Conservation (phyloP, 2,888 invertebrate genomes). For the Pelosia muscerda region DNA sequence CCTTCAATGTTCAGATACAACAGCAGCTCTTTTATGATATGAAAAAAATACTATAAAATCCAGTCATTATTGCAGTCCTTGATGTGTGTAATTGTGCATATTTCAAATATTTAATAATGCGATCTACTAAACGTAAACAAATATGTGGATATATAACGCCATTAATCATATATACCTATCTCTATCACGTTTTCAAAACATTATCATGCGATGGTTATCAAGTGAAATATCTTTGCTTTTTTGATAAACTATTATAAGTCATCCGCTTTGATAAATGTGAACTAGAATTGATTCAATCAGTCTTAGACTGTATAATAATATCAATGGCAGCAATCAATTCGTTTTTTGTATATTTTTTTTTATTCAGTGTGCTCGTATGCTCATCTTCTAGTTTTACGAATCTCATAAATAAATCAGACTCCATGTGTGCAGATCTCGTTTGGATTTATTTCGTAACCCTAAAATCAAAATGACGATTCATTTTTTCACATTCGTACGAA, state of each 20-base stretch:
- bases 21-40: too few relatives aligned
- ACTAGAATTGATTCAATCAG: neutral
- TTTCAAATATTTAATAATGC: neutral
- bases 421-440: too few relatives aligned
- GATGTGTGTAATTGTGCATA: neutral
- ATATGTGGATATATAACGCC: neutral
- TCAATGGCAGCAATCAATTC: neutral
- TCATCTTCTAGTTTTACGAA: too few relatives aligned
- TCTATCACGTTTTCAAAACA: neutral
- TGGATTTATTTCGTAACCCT: too few relatives aligned
- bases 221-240: conserved; percentile 12
- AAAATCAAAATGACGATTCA: too few relatives aligned
- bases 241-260: conserved; percentile 1
- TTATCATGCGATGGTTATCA: conserved; percentile 7
- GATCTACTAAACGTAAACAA: neutral
- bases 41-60: neutral
- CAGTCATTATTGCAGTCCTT: neutral
- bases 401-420: too few relatives aligned
- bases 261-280: neutral
- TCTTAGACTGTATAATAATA: neutral
- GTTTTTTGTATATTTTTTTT: neutral
- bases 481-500: too few relatives aligned
- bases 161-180: conserved; percentile 10
- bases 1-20: neutral
- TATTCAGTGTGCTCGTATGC: too few relatives aligned